Evolutionary conservation across 1,140 invertebrate species (phyloP).

Genomic region (Tetramorium simillimum): DNA sequence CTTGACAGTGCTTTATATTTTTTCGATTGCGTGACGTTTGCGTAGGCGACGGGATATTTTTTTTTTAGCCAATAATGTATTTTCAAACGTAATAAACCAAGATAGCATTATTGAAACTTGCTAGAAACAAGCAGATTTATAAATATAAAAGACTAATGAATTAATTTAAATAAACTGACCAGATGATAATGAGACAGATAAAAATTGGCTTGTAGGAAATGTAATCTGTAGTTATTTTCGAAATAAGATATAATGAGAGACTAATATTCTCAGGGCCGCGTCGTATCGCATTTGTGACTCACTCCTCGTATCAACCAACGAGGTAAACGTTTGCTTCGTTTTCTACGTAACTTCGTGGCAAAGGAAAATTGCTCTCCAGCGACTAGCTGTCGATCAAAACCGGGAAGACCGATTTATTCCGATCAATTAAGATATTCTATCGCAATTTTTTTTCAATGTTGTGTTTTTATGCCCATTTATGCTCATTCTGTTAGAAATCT

Average conservation of each 20-base stretch:
- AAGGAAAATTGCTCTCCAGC: conserved; percentile 23
- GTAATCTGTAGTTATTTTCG: not conserved
- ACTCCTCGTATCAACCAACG: conserved; percentile 47
- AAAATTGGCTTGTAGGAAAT: not conserved
- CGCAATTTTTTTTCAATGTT: not conserved
- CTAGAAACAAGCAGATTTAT: not conserved
- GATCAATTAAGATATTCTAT: not conserved
- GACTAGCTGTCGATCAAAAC: not conserved
- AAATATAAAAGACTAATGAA: not conserved
- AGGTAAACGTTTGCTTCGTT: conserved; percentile 43
- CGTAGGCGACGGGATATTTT: not conserved
- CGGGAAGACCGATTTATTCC: not conserved
- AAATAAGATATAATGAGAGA: conserved; percentile 55
- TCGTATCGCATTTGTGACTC: conserved; percentile 47
- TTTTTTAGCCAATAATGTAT: not conserved
- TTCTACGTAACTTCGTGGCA: conserved; percentile 12
- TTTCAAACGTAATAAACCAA: not conserved
- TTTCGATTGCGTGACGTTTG: not conserved
- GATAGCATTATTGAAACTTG: not conserved
- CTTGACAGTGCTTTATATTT: not conserved
- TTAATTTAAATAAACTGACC: not conserved
- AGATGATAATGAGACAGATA: not conserved
- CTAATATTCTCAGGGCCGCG: conserved; percentile 56
- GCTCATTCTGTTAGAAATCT: not conserved
- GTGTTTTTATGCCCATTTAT: not conserved